These are phyloP conservation scores for Alauda arvensis DNA, from an alignment of 2,797 vertebrate genomes.

Conservation along the genomic window DNA sequence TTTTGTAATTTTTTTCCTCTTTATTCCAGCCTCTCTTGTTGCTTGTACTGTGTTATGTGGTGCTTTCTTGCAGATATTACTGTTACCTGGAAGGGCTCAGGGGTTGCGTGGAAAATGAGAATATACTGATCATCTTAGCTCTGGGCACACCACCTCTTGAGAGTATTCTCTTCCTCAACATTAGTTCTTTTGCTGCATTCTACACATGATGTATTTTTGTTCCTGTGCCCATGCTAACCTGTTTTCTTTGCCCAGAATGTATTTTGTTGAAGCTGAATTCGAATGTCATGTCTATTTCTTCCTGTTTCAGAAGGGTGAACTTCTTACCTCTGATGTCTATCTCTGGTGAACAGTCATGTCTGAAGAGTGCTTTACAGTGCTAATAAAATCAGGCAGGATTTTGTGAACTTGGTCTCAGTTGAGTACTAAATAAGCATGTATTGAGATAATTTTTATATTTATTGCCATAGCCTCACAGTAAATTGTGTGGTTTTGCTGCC, in stretches of 20 bases:
- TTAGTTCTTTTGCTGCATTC: not conserved
- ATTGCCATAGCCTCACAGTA: not conserved
- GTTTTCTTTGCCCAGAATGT: not conserved
- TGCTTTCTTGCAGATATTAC: not conserved
- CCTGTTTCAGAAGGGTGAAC: not conserved
- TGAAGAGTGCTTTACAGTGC: not conserved
- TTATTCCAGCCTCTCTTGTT: not conserved
- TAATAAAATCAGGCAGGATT: not conserved
- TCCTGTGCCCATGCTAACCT: not conserved
- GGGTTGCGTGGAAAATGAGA: not conserved
- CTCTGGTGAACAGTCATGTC: not conserved
- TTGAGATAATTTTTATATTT: not conserved
- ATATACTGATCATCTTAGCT: not conserved
- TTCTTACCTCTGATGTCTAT: not conserved
- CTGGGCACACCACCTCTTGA: not conserved
- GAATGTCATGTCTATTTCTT: not conserved
- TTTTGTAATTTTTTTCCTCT: rapidly evolving
- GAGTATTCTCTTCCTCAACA: not conserved
- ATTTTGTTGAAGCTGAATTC: not conserved
- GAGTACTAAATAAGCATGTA: not conserved
- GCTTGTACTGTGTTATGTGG: not conserved
- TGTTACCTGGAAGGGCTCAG: not conserved
- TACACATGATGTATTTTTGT: not conserved
- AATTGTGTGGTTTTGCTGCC: not conserved
- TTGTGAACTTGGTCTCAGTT: not conserved